These are phyloP conservation scores for Lissonota sp. DNA, from an alignment of 2,888 invertebrate species.

Conservation along the genomic window DNA sequence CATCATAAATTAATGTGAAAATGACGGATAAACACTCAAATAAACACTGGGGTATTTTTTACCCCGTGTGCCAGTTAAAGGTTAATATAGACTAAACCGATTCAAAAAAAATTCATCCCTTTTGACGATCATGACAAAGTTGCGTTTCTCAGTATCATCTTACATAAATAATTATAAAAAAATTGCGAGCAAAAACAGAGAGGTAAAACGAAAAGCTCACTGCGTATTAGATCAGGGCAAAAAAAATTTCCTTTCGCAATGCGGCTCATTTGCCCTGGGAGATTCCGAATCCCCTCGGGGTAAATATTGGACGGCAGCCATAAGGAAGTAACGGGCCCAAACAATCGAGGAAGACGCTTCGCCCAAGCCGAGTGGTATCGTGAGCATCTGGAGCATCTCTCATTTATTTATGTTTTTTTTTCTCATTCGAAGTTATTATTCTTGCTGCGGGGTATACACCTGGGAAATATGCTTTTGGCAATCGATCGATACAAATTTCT, in stretches of 20 bases:
- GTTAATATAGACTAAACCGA: too few relatives aligned
- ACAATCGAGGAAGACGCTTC: conserved; percentile 16
- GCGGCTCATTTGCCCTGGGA: background rate
- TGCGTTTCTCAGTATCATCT: too few relatives aligned
- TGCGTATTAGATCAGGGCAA: background rate
- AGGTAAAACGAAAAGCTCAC: too few relatives aligned
- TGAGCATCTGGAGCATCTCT: conserved; percentile 34
- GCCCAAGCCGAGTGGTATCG: conserved; percentile 7
- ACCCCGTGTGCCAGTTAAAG: too few relatives aligned
- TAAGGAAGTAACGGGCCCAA: conserved; percentile 31
- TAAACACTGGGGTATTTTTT: too few relatives aligned
- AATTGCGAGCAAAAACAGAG: too few relatives aligned
- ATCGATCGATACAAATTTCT: conserved; percentile 44
- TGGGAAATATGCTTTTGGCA: conserved; percentile 57
- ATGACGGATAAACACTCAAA: too few relatives aligned
- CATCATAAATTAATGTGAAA: too few relatives aligned
- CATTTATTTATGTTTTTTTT: background rate
- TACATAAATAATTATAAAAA: too few relatives aligned
- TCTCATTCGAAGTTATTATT: background rate
- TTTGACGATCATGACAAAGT: too few relatives aligned
- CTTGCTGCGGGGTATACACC: conserved; percentile 31
- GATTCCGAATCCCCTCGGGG: conserved; percentile 23
- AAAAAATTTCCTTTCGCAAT: background rate
- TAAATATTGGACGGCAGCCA: conserved; percentile 1
- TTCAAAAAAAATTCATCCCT: too few relatives aligned